These are phyloP conservation scores for Peromyscus eremicus DNA, from an alignment of 2,797 vertebrate genomes.

Conservation along the genomic window DNA sequence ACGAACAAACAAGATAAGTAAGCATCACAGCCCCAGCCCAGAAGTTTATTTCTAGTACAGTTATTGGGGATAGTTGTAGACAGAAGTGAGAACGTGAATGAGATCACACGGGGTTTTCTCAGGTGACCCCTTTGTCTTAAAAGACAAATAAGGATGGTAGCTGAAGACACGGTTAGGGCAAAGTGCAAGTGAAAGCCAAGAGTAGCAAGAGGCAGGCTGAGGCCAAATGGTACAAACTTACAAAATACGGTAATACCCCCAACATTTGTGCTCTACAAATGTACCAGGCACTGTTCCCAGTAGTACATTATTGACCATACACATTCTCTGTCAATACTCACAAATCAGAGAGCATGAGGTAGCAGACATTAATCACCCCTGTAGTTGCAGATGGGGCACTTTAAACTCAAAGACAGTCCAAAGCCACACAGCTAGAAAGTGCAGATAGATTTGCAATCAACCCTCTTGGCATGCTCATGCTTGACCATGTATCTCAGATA, in stretches of 20 bases:
- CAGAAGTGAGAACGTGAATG: constrained; percentile 52
- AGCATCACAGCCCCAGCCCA: constrained; percentile 48
- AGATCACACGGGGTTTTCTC: constrained; percentile 40
- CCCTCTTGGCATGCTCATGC: constrained; percentile 10
- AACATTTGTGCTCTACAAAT: constrained; percentile 48
- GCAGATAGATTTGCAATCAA: constrained; percentile 51
- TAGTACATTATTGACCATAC: constrained; percentile 41
- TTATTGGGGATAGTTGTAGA: constrained; percentile 51
- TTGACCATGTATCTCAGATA: constrained; percentile 54
- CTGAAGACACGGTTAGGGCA: not conserved
- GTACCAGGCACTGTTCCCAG: constrained; percentile 10
- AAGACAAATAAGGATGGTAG: constrained; percentile 45
- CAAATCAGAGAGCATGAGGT: constrained; percentile 45
- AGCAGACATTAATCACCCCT: constrained; percentile 41
- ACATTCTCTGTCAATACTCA: constrained; percentile 53
- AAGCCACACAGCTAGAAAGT: constrained; percentile 63
- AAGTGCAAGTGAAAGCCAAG: constrained; percentile 60
- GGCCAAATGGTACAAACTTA: constrained; percentile 60
- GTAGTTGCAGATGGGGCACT: not conserved
- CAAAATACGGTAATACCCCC: not conserved
- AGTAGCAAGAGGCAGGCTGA: constrained; percentile 53
- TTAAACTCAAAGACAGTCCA: constrained; percentile 52
- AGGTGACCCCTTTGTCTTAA: constrained; percentile 49
- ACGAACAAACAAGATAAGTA: constrained; percentile 43
- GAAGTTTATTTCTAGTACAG: constrained; percentile 60